Conservation (phyloP, 2,113 vertebrate genomes). For the cattle (Bos taurus) region DNA sequence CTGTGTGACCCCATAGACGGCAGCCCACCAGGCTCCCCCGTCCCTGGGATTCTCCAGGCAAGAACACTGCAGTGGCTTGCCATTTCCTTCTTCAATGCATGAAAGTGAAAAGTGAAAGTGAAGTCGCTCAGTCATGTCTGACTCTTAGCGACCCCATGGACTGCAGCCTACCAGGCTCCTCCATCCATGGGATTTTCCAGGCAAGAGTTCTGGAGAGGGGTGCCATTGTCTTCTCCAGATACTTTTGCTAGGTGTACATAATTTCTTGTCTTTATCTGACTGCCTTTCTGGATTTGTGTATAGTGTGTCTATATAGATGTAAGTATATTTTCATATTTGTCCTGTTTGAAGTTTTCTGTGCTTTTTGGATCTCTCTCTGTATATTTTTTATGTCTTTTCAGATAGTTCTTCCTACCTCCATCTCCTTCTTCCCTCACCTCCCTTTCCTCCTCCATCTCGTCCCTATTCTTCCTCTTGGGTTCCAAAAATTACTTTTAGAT, state of each 20-base stretch:
- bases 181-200: too few relatives aligned
- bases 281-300: background rate
- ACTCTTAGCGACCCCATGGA: too few relatives aligned
- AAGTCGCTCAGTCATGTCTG: too few relatives aligned
- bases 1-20: too few relatives aligned
- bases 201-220: too few relatives aligned
- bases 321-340: background rate
- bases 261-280: background rate
- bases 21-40: too few relatives aligned
- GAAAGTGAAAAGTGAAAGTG: too few relatives aligned
- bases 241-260: background rate
- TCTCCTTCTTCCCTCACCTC: background rate
- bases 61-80: too few relatives aligned
- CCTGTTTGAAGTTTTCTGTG: background rate
- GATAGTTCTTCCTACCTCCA: background rate
- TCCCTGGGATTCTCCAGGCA: too few relatives aligned
- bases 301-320: background rate
- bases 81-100: too few relatives aligned
- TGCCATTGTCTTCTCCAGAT: too few relatives aligned
- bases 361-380: background rate
- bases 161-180: too few relatives aligned
- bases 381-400: background rate
- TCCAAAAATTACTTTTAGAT: background rate
- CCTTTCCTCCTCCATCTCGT: fast-evolving
- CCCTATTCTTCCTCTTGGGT: background rate